Conservation (phyloP, 1,140 invertebrate species). For the Drosophila jambulina region DNA sequence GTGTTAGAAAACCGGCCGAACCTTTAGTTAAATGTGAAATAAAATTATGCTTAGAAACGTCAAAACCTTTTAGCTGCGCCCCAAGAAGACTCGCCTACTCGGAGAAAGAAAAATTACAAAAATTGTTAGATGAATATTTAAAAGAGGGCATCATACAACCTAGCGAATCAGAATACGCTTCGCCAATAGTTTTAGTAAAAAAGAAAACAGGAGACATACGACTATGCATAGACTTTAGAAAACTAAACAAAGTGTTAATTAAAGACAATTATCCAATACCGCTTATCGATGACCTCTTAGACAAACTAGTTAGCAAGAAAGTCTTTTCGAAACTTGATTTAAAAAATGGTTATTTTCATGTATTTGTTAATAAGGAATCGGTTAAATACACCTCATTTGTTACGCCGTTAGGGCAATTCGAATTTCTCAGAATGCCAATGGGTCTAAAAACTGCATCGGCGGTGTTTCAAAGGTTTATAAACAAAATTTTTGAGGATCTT, state of each 20-base stretch:
- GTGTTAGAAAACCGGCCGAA: not conserved
- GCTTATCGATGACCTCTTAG: constrained; percentile 13
- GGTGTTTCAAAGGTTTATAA: too few species aligned
- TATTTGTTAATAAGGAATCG: constrained; percentile 2
- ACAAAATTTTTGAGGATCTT: not conserved
- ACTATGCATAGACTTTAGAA: not conserved
- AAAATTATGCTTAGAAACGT: not conserved
- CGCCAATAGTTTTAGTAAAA: not conserved
- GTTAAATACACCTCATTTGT: too few species aligned
- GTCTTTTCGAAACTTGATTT: constrained; percentile 19
- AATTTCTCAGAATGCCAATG: too few species aligned
- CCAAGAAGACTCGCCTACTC: not conserved
- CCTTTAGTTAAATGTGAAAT: not conserved
- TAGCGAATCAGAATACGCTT: not conserved
- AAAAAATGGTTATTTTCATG: constrained; percentile 11
- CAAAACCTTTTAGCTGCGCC: not conserved
- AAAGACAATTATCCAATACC: constrained; percentile 6
- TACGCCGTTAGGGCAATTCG: too few species aligned
- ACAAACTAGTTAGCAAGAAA: constrained; percentile 9
- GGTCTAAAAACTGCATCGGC: too few species aligned
- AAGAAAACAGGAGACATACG: not conserved
- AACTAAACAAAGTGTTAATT: not conserved
- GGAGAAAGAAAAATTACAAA: not conserved
- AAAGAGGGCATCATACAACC: constrained; percentile 7
- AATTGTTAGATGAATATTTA: constrained; percentile 17